Percentiles rank a stretch among this genome's conserved stretches.
phyloP scores from a whole-genome alignment of 1,140 invertebrate genomes.

The Tribolium castaneum region DNA sequence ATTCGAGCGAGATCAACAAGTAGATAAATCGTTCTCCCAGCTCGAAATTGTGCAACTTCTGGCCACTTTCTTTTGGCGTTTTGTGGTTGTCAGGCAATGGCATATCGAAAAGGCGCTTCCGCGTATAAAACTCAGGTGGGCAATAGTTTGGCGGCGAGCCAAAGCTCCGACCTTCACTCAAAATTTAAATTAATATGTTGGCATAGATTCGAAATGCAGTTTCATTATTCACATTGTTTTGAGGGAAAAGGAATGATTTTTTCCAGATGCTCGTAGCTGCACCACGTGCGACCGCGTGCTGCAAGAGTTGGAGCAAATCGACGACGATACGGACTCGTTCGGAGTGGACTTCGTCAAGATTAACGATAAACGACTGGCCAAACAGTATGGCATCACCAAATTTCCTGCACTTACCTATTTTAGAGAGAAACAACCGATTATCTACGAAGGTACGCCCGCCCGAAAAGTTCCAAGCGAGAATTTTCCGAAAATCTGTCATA shows the following conservation, averaged over 20 bases:
- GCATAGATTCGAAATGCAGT: slow-evolving; percentile 33
- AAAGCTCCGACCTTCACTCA: slow-evolving; percentile 20
- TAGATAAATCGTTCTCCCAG: not conserved
- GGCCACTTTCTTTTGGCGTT: not conserved
- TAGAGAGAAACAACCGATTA: slow-evolving; percentile 91
- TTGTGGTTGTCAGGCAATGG: not conserved
- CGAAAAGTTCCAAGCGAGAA: not conserved
- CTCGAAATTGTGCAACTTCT: not conserved
- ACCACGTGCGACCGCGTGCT: slow-evolving; percentile 92
- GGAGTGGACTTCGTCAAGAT: slow-evolving; percentile 96
- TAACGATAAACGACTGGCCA: slow-evolving; percentile 94
- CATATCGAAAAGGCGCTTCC: slow-evolving; percentile 15
- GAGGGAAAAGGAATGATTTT: not conserved
- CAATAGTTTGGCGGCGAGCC: not conserved
- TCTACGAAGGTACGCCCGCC: slow-evolving; percentile 80
- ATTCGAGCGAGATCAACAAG: not conserved
- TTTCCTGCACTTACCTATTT: slow-evolving; percentile 96
- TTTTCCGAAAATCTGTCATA: not conserved
- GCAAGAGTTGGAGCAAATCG: slow-evolving; percentile 91
- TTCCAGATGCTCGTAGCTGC: slow-evolving; percentile 88
- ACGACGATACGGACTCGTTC: slow-evolving; percentile 93
- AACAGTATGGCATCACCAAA: slow-evolving; percentile 93
- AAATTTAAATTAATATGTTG: slow-evolving; percentile 36
- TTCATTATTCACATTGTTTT: slow-evolving; percentile 27
- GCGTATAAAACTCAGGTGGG: slow-evolving; percentile 31